phyloP scores from a whole-genome alignment of 2,888 invertebrate species.

The Cetonia aurata region DNA sequence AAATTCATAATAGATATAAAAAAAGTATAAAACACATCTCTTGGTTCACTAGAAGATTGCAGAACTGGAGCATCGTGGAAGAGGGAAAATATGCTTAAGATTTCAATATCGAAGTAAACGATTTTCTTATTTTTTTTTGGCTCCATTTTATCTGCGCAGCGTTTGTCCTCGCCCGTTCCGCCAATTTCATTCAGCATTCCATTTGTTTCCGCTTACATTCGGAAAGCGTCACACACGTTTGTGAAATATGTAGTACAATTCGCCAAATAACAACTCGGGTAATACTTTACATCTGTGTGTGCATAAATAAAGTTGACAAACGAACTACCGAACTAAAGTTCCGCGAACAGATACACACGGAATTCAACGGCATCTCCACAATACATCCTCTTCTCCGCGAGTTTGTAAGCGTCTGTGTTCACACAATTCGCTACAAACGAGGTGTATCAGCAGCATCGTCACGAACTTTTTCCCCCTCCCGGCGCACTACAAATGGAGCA shows the following conservation, averaged over 20 bases:
- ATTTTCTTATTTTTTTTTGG: too few species aligned
- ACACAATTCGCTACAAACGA: constrained; percentile 39
- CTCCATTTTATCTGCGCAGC: too few species aligned
- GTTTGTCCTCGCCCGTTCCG: background rate
- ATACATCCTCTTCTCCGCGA: constrained; percentile 26
- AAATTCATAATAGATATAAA: too few species aligned
- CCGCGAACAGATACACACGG: constrained; percentile 3
- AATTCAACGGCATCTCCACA: constrained; percentile 32
- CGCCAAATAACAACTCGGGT: constrained; percentile 28
- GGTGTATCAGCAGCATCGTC: constrained; percentile 28
- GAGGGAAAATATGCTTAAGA: too few species aligned
- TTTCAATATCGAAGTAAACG: too few species aligned
- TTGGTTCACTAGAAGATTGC: too few species aligned
- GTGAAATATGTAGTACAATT: constrained; percentile 29
- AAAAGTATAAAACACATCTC: too few species aligned
- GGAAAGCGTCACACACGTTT: constrained; percentile 3
- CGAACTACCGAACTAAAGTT: background rate
- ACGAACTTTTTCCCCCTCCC: constrained; percentile 11
- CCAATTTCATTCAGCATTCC: constrained; percentile 1
- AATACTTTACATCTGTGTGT: constrained; percentile 30
- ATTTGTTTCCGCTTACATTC: background rate
- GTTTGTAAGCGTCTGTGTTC: constrained; percentile 34
- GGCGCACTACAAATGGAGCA: background rate
- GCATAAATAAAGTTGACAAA: constrained; percentile 26
- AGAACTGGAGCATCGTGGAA: too few species aligned